A percentile compares a stretch with the other conserved stretches of the same genome.
phyloP scores from a whole-genome alignment of 2,797 vertebrate genomes.

The Chaetodon trifasciatus region DNA sequence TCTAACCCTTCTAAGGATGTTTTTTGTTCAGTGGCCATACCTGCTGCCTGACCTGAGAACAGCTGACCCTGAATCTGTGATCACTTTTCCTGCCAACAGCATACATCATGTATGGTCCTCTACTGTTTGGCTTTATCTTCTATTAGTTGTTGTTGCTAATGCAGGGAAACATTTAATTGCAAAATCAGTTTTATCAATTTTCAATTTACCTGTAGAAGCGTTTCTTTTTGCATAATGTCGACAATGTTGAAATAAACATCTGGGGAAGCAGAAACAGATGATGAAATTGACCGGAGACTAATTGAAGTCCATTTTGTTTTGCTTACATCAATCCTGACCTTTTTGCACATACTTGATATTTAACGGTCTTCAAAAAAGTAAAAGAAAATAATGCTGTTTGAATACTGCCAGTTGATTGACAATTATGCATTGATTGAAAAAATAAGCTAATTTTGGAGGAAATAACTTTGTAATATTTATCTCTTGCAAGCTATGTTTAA shows the following conservation, averaged over 20 bases:
- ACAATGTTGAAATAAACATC: conserved; percentile 75
- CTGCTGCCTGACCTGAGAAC: background rate
- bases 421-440: conserved; percentile 94
- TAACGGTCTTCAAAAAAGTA: conserved; percentile 91
- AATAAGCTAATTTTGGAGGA: conserved; percentile 98
- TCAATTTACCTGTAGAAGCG: conserved; percentile 52
- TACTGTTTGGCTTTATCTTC: conserved; percentile 55
- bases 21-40: background rate
- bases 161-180: conserved; percentile 72
- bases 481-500: conserved; percentile 99
- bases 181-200: conserved; percentile 61
- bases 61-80: conserved; percentile 60
- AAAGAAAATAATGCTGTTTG: conserved; percentile 91
- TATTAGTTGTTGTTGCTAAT: conserved; percentile 71
- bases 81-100: conserved; percentile 58
- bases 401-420: conserved; percentile 93
- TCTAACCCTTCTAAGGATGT: background rate
- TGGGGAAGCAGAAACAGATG: conserved; percentile 64
- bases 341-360: conserved; percentile 95
- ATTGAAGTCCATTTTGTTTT: conserved; percentile 80
- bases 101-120: conserved; percentile 46
- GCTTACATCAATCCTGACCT: conserved; percentile 89
- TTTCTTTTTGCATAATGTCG: conserved; percentile 75
- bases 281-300: conserved; percentile 72
- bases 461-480: conserved; percentile 99